A percentile compares a stretch with the other conserved stretches of the same genome.
Evolutionary conservation across 2,113 vertebrate species (phyloP).

Genomic region (Regulus satrapa): DNA sequence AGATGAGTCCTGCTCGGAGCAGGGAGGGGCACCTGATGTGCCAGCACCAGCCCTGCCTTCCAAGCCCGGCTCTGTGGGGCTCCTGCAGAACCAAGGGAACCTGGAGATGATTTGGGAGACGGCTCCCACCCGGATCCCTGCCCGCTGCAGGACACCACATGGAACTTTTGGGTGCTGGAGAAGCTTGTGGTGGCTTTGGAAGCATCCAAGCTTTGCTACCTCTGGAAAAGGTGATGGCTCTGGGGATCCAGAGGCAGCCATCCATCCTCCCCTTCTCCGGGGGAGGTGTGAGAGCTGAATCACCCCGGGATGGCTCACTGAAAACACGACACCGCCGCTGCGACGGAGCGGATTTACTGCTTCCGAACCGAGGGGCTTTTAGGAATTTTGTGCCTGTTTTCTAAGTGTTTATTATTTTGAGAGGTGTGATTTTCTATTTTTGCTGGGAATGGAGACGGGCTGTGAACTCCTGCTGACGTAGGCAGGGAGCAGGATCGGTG

Average conservation of each 20-base stretch:
- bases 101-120: accelerated
- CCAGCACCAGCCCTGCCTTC: not conserved
- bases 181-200: accelerated
- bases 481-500: not conserved
- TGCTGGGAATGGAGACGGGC: accelerated
- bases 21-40: not conserved
- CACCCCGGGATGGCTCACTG: not conserved
- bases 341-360: accelerated
- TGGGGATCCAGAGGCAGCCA: not conserved
- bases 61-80: accelerated
- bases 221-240: not conserved
- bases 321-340: accelerated
- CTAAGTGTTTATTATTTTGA: not conserved
- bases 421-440: not conserved
- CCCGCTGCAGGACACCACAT: accelerated
- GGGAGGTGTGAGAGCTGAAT: slow-evolving; percentile 6
- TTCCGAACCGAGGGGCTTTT: not conserved
- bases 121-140: not conserved
- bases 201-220: accelerated
- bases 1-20: not conserved
- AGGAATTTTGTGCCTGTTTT: not conserved
- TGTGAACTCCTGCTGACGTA: not conserved
- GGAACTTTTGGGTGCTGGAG: not conserved
- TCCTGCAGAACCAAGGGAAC: not conserved
- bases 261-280: not conserved